These are phyloP conservation scores for Holacanthella duospinosa DNA, from an alignment of 2,888 invertebrate genomes.

Conservation along the genomic window DNA sequence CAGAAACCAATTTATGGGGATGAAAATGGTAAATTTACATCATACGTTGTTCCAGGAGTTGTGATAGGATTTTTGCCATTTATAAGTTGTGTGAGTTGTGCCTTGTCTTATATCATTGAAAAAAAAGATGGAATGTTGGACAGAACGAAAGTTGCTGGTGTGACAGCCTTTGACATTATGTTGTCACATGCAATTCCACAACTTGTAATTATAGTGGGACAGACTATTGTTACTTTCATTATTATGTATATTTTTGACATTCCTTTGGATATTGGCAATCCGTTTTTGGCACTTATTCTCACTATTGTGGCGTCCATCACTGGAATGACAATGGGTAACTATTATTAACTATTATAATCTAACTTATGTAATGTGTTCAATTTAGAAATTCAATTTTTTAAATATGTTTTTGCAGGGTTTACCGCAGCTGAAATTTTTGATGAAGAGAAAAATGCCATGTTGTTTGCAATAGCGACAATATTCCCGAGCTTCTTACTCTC, in stretches of 20 bases:
- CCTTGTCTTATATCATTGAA: conserved; percentile 21
- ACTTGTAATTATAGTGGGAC: conserved; percentile 87
- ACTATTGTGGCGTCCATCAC: conserved; percentile 82
- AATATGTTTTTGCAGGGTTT: conserved; percentile 55
- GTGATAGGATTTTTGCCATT: neutral
- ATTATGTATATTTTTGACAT: conserved; percentile 88
- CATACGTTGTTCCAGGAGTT: neutral
- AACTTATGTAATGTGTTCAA: too few species aligned
- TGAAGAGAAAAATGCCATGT: conserved; percentile 81
- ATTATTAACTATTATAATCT: too few species aligned
- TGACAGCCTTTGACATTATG: conserved; percentile 5
- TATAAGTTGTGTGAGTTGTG: neutral
- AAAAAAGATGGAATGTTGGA: conserved; percentile 31
- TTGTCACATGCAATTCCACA: conserved; percentile 44
- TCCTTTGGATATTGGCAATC: conserved; percentile 69
- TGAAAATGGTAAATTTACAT: neutral
- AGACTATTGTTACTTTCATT: conserved; percentile 75
- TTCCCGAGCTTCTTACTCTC: conserved; percentile 21
- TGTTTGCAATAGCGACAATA: conserved; percentile 41
- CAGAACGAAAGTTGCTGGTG: conserved; percentile 42
- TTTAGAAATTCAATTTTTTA: too few species aligned
- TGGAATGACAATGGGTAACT: conserved; percentile 87
- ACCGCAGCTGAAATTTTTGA: conserved; percentile 85
- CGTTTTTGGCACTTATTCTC: conserved; percentile 68
- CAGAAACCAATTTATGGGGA: neutral